phyloP scores from a whole-genome alignment of 2,113 vertebrate species.

The Lates calcarifer region DNA sequence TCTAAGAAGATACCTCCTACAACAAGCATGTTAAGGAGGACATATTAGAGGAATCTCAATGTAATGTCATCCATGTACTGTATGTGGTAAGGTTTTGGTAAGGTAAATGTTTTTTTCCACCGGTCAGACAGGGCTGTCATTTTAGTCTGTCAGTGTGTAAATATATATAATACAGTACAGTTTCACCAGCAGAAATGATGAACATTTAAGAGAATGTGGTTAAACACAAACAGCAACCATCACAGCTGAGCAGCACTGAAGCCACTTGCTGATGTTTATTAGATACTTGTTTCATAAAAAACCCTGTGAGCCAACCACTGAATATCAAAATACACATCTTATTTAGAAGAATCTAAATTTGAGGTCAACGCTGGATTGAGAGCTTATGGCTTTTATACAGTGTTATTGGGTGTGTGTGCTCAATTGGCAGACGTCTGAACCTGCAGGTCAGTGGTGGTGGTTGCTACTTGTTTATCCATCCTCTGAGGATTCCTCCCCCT shows the following conservation, averaged over 20 bases:
- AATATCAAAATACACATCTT: not conserved
- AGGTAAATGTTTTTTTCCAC: not conserved
- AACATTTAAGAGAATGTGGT: not conserved
- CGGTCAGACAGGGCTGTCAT: not conserved
- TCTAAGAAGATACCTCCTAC: not conserved
- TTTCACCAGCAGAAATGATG: not conserved
- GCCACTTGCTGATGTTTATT: not conserved
- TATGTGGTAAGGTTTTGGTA: not conserved
- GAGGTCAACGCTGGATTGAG: not conserved
- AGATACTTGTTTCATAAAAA: not conserved
- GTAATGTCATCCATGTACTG: not conserved
- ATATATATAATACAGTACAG: slow-evolving; percentile 2
- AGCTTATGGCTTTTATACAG: not conserved
- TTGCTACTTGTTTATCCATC: not conserved
- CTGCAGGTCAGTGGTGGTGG: slow-evolving; percentile 5
- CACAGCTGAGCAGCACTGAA: not conserved
- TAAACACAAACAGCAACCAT: not conserved
- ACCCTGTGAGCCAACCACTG: not conserved
- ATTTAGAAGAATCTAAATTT: not conserved
- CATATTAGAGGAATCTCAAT: not conserved
- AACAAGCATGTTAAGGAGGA: not conserved
- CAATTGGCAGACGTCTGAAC: not conserved
- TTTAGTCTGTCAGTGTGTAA: slow-evolving; percentile 2
- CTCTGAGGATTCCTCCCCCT: not conserved
- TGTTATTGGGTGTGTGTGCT: not conserved